Evolutionary conservation across 1,140 invertebrate genomes (phyloP), one percentile per base, ranked within the genome.

Genomic region (Coboldia fuscipes): DNA sequence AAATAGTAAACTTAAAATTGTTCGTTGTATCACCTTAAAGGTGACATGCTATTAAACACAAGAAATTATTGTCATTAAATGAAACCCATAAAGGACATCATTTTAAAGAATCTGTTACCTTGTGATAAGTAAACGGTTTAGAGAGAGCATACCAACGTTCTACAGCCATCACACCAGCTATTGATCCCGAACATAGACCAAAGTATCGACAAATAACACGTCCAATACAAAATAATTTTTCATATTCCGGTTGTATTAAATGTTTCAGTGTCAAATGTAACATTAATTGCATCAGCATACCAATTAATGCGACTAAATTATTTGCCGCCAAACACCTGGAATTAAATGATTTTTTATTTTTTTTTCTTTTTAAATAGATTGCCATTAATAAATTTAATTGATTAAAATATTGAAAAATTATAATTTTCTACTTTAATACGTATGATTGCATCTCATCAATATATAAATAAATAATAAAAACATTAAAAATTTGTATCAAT

Each of bases 71-170:
- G 5, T 7, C 28, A 29, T 29, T n/a, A n/a, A n/a, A n/a, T n/a
- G n/a, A n/a, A n/a, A 29, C 28, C 6, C 13, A 29, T 30, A 30
- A 14, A 3, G 14, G 14, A 15, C 12, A 30, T 30, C 24, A 24
- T n/a, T n/a, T n/a, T n/a, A n/a, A n/a, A n/a, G 19, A 14, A 32
- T 10, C 28, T 42, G 54, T 57, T 56, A 85, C 81, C 72, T 82
- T 80, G 54, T 84, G 80, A 54, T 85, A 88, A 35, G 80, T 62
- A 48, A 88, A 88, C n/a, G 82, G 82, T 40, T 73, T 68, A 0
- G 80, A 82, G 32, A 88, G 63, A 3, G 82, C 81, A 39, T 85
- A 60, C 68, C 78, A 88, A 36, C 82, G 61, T 53, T 88, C 82
- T 13, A 72, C 65, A 2, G 81, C 81, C 81, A 88, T 86, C 4